Conservation (phyloP, 2,113 vertebrate species). For the Danionella cerebrum region DNA sequence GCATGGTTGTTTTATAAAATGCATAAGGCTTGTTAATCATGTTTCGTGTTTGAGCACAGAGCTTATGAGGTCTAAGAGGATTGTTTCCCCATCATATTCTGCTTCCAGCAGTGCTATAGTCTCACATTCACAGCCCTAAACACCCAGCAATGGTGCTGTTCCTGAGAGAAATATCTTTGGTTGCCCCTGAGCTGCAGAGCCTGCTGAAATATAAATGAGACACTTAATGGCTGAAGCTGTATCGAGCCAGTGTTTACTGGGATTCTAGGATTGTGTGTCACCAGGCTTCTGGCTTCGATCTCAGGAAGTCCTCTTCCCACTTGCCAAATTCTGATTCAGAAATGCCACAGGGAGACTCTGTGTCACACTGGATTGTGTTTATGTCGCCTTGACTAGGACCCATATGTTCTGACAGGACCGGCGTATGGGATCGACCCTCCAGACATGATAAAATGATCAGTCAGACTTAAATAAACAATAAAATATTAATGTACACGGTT, state of each 20-base stretch:
- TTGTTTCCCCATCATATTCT: not conserved
- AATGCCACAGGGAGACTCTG: slow-evolving; percentile 19
- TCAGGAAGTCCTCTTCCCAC: slow-evolving; percentile 16
- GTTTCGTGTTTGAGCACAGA: not conserved
- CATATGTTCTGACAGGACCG: not conserved
- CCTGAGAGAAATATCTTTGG: slow-evolving; percentile 27
- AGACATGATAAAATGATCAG: not conserved
- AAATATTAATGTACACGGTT: not conserved
- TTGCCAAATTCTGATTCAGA: slow-evolving; percentile 3
- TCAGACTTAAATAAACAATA: not conserved
- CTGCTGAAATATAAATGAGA: slow-evolving; percentile 46
- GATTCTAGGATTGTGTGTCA: slow-evolving; percentile 28
- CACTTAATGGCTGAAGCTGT: slow-evolving; percentile 30
- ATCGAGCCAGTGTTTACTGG: slow-evolving; percentile 41
- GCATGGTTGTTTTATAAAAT: not conserved
- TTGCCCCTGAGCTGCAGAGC: slow-evolving; percentile 32
- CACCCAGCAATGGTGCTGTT: slow-evolving; percentile 3
- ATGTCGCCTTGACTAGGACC: not conserved
- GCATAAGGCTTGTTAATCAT: not conserved
- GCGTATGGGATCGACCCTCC: not conserved
- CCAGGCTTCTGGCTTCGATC: slow-evolving; percentile 26
- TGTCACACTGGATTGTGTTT: not conserved
- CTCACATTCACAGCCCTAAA: slow-evolving; percentile 13
- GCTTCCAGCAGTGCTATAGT: slow-evolving; percentile 1
- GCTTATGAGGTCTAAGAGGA: not conserved